Conservation (phyloP, 1,140 invertebrate species). For the Ganaspis sp. region DNA sequence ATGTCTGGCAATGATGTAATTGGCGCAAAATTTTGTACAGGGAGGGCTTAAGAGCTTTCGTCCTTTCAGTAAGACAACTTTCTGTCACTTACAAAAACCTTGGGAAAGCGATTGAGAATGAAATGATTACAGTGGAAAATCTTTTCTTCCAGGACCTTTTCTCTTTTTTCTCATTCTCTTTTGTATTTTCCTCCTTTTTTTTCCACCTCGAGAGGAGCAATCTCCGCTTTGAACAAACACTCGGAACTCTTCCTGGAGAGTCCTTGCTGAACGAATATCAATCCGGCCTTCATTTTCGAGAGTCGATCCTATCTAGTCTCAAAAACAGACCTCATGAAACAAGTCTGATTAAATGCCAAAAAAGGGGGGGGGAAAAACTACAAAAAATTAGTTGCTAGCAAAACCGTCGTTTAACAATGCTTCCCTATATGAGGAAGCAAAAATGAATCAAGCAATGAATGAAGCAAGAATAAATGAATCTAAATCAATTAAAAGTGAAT, state of each 20-base stretch:
- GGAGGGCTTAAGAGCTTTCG: too few relatives aligned
- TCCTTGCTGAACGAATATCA: slow-evolving; percentile 38
- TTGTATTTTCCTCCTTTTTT: slow-evolving; percentile 30
- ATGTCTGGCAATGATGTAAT: too few relatives aligned
- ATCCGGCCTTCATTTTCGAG: slow-evolving; percentile 31
- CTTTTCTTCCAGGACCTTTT: not conserved
- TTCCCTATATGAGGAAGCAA: too few relatives aligned
- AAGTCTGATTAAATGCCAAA: not conserved
- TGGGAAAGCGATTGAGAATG: not conserved
- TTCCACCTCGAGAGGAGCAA: slow-evolving; percentile 51
- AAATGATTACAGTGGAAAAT: slow-evolving; percentile 6
- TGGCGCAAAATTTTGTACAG: too few relatives aligned
- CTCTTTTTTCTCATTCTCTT: not conserved
- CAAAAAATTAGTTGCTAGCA: too few relatives aligned
- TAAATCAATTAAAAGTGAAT: too few relatives aligned
- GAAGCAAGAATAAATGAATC: too few relatives aligned
- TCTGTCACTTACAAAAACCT: not conserved
- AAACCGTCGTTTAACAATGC: too few relatives aligned
- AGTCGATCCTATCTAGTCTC: slow-evolving; percentile 17
- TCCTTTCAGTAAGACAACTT: not conserved
- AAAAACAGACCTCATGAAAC: not conserved
- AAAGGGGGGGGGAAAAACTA: not conserved
- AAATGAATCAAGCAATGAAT: too few relatives aligned
- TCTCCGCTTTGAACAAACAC: slow-evolving; percentile 59
- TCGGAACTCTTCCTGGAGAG: slow-evolving; percentile 51